These are phyloP conservation scores for Neodiprion lecontei DNA, from an alignment of 1,140 invertebrate genomes.

Conservation along the genomic window DNA sequence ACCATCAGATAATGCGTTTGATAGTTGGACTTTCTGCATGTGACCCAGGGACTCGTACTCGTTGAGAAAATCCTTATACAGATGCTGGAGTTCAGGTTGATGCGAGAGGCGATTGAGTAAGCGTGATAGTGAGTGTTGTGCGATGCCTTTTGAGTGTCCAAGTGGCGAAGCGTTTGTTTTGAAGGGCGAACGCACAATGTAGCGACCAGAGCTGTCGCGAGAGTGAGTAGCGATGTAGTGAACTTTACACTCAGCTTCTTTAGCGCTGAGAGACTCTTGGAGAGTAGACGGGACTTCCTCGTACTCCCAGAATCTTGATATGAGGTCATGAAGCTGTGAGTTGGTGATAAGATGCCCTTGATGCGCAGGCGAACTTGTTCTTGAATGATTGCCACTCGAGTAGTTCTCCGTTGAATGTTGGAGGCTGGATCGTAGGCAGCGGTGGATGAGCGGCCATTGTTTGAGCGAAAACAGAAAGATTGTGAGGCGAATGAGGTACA, in stretches of 20 bases:
- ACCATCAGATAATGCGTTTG: no score
- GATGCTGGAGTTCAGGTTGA: neutral
- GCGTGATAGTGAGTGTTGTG: neutral
- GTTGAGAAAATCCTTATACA: conserved; percentile 21
- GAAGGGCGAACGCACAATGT: conserved; percentile 11
- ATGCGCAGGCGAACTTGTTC: no score
- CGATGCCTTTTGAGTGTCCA: conserved; percentile 13
- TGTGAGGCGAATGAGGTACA: no score
- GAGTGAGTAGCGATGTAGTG: conserved; percentile 10
- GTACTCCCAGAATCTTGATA: conserved; percentile 28
- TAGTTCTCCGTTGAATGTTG: no score
- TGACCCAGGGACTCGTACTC: conserved; percentile 27
- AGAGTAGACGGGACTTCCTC: conserved; percentile 15
- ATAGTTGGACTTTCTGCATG: conserved; percentile 24
- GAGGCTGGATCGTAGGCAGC: no score
- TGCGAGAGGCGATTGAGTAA: neutral
- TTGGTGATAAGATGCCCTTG: neutral
- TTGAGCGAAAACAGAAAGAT: no score
- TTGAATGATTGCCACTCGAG: no score
- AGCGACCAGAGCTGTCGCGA: conserved; percentile 8
- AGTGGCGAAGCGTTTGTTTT: neutral
- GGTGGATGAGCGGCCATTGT: no score
- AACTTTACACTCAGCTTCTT: conserved; percentile 16
- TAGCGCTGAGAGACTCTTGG: conserved; percentile 4
- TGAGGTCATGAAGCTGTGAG: conserved; percentile 3